A percentile compares a stretch with the other conserved stretches of the same genome.
phyloP scores from a whole-genome alignment of 2,888 invertebrate species.

The Pheosia gnoma region DNA sequence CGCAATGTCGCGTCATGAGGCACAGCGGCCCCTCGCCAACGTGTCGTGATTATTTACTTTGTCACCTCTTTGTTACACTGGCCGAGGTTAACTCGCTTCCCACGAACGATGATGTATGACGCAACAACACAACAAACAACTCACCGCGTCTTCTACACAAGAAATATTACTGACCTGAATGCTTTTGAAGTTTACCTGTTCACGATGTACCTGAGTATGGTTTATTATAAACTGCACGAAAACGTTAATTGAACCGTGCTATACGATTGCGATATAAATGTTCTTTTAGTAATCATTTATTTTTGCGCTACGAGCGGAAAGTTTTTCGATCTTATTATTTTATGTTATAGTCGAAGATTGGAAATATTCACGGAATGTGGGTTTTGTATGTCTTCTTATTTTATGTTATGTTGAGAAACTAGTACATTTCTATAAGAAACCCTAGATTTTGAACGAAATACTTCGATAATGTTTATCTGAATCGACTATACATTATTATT shows the following conservation, averaged over 20 bases:
- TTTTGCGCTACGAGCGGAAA: background rate
- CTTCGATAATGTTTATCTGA: no score
- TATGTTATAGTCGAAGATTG: background rate
- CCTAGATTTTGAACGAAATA: no score
- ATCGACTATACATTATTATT: no score
- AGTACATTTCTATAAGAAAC: no score
- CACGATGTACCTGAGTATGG: background rate
- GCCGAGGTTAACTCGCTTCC: conserved; percentile 19
- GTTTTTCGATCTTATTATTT: background rate
- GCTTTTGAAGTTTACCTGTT: conserved; percentile 8
- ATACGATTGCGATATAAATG: no score
- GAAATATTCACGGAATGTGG: background rate
- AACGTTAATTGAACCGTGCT: background rate
- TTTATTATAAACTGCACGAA: background rate
- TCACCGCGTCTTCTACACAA: conserved; percentile 15
- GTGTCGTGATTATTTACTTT: conserved; percentile 24
- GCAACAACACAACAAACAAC: conserved; percentile 14
- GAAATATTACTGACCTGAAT: conserved; percentile 11
- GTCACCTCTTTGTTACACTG: conserved; percentile 27
- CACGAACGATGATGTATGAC: conserved; percentile 24
- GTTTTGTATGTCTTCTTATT: no score
- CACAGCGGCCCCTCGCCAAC: background rate
- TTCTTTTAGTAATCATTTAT: background rate
- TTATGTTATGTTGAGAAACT: no score
- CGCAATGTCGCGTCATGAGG: background rate